Base-by-base conservation (phyloP, 2,113 vertebrate genomes). In the Campylorhamphus procurvoides region DNA sequence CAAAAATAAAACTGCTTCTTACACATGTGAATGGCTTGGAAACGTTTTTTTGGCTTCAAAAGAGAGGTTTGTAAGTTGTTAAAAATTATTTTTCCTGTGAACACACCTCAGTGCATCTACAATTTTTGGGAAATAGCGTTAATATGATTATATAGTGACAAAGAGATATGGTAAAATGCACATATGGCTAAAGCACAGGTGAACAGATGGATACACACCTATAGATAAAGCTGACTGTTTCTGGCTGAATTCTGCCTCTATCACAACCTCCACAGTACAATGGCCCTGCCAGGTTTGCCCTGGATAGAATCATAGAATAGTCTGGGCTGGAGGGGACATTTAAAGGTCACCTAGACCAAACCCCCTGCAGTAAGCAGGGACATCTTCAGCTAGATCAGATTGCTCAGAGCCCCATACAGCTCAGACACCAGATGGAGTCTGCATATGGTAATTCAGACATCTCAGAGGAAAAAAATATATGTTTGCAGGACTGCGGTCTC, bases 1-100 rank as follows among this genome's bases (percentile, higher is more conserved):
- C n/a, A 87, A 92, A 89, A 94, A 83, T 69, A 58, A 92, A 96
- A 92, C 9, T 28, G 39, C 15, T 79, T 63, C 75, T 79, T 53
- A 72, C 18, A 37, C 42, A 8, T 10, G n/a, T 59, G n/a, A 89
- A 87, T 19, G 35, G 40, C 60, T 71, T 80, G 31, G 27, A 50
- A 92, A 50, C 1, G 0, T 76, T 47, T n/a, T 68, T 94, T 64
- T 42, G 5, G 18, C 63, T 89, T 81, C 31, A 47, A 64, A 90
- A 59, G 19, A 64, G 18, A 29, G 2, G 18, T 37, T 84, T 12
- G 7, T 25, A 76, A 76, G 27, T 24, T 85, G 59, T 63, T 72
- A 59, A 60, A 47, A 84, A 77, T 56, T 50, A 25, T 44, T 42
- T 84, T 71, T 6, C n/a, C 42, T 62, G 44, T 47, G 59, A 73